Base-by-base conservation (phyloP, 2,888 invertebrate species). In the Yponomeuta plumbellus region DNA sequence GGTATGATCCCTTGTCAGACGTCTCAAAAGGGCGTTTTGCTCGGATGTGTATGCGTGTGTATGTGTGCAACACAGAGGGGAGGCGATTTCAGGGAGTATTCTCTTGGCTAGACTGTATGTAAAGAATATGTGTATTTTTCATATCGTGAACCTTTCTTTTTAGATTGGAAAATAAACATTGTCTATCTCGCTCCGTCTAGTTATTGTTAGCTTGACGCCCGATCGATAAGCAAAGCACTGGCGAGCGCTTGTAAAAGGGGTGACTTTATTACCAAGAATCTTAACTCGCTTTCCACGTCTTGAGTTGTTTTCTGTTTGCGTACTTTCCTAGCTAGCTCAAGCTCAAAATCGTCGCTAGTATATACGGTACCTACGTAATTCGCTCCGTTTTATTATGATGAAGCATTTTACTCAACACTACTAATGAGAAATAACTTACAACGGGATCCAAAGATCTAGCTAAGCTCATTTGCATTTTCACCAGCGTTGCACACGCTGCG, bases 1-100 rank as follows among this genome's bases (percentile, higher is more conserved):
- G 39, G 26, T 10, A 52, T 5, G 44, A 52, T 52, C 44, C 44
- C 44, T 52, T 52, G 34, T 73, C 78, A 84, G 80, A 84, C 82
- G 80, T 85, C 86, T 85, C 85, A 80, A 87, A 85, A 83, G 85
- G 84, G 82, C 80, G 81, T 84, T 86, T 80, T 80, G 79, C 78
- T 72, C 71, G 80, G 85, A 83, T 84, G 83, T 80, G 80, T 79
- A n/a, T n/a, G n/a, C n/a, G 78, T 80, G 75, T 71, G 77, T 73
- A 83, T 85, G 83, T 80, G 80, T 79, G 78, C 81, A 76, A 72
- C 77, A 73, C 73, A 52, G 74, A 73, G 78, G 82, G 81, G 80
- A 77, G 73, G 78, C 76, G 70, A 72, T 76, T 74, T 76, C 74
- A 75, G 68, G 71, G 70, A 76, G 78, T 76, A 78, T 78, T 75